These are phyloP conservation scores for Cryptoleucopteryx plumbea DNA, from an alignment of 2,113 vertebrate species.

Conservation along the genomic window DNA sequence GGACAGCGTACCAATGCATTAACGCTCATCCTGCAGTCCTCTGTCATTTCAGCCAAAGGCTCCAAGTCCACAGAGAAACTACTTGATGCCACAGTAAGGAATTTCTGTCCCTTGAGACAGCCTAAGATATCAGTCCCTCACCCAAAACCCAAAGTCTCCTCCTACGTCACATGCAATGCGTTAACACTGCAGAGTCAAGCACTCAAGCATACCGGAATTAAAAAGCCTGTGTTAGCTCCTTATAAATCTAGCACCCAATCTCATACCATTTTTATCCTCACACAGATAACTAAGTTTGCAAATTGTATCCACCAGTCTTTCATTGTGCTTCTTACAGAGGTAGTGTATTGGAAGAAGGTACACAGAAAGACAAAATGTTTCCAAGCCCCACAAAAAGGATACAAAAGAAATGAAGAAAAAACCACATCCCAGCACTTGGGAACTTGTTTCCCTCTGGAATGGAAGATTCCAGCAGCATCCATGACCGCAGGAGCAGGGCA, in stretches of 20 bases:
- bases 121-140: background rate
- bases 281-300: background rate
- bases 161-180: accelerated
- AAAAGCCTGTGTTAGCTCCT: background rate
- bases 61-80: background rate
- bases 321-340: background rate
- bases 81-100: background rate
- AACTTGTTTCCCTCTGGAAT: background rate
- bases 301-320: background rate
- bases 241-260: background rate
- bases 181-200: background rate
- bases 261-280: background rate
- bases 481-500: accelerated
- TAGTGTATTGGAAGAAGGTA: too few relatives aligned
- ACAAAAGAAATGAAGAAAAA: background rate
- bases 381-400: background rate
- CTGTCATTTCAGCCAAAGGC: background rate
- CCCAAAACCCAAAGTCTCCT: background rate
- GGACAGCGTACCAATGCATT: accelerated
- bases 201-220: background rate
- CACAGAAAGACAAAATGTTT: background rate
- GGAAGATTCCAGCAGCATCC: background rate
- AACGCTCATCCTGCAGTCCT: background rate
- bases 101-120: background rate
- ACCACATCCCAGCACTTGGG: background rate